Evolutionary conservation across 2,888 invertebrate species (phyloP).

Genomic region (Melanophora roralis): DNA sequence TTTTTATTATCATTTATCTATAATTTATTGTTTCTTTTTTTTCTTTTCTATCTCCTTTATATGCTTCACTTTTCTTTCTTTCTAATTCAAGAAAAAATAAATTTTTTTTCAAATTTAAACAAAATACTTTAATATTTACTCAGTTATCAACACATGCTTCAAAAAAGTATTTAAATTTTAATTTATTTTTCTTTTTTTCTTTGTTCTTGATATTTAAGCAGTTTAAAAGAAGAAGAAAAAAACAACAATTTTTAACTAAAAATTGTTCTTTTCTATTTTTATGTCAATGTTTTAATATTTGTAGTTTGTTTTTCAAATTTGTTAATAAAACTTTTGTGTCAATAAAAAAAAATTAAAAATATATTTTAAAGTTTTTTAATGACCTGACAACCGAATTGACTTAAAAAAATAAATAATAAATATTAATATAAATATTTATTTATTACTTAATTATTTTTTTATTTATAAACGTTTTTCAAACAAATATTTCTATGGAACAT

Average conservation of each 20-base stretch:
- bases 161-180: neutral
- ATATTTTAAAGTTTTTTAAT: neutral
- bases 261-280: neutral
- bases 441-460: too few relatives aligned
- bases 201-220: neutral
- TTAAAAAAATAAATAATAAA: too few relatives aligned
- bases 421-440: too few relatives aligned
- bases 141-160: constrained; percentile 3
- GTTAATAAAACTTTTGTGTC: neutral
- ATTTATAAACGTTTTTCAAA: too few relatives aligned
- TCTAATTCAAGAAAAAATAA: neutral
- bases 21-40: neutral
- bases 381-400: too few relatives aligned
- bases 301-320: neutral
- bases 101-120: neutral
- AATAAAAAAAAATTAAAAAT: neutral
- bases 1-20: neutral
- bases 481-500: too few relatives aligned
- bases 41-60: neutral
- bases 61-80: neutral
- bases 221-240: neutral
- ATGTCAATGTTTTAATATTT: neutral
- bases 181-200: neutral
- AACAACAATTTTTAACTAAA: neutral
- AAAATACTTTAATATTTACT: constrained; percentile 11